Conservation (phyloP, 2,113 vertebrate species). For the Centropus unirufus region DNA sequence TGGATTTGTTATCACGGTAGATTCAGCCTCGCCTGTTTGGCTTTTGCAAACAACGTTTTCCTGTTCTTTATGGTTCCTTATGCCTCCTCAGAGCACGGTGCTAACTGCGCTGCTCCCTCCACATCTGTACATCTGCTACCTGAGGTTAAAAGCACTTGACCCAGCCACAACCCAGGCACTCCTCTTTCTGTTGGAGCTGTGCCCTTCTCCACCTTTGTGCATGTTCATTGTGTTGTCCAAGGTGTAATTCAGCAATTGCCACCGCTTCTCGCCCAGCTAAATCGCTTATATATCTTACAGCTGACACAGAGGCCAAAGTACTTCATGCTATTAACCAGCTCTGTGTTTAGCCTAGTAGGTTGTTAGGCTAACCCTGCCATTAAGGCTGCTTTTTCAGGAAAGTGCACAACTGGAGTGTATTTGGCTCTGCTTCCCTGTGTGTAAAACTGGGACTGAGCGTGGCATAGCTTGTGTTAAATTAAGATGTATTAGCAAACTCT, state of each 20-base stretch:
- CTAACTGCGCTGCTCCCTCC: background rate
- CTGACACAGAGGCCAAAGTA: background rate
- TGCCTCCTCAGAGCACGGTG: background rate
- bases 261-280: background rate
- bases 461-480: background rate
- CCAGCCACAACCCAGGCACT: background rate
- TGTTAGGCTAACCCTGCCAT: background rate
- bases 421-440: background rate
- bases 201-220: background rate
- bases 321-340: background rate
- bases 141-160: background rate
- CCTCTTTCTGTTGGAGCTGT: background rate
- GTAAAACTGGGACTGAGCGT: background rate
- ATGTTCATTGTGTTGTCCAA: background rate
- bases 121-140: background rate
- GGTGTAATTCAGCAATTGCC: background rate
- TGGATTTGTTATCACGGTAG: slow-evolving; percentile 8
- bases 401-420: background rate
- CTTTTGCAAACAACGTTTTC: background rate
- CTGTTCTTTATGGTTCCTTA: background rate
- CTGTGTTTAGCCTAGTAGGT: background rate
- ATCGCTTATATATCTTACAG: background rate
- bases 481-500: background rate
- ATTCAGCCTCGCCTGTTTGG: background rate
- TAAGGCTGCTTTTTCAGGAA: background rate